Base-by-base conservation (phyloP, 2,797 vertebrate species). In the Rhadinocentrus ornatus region DNA sequence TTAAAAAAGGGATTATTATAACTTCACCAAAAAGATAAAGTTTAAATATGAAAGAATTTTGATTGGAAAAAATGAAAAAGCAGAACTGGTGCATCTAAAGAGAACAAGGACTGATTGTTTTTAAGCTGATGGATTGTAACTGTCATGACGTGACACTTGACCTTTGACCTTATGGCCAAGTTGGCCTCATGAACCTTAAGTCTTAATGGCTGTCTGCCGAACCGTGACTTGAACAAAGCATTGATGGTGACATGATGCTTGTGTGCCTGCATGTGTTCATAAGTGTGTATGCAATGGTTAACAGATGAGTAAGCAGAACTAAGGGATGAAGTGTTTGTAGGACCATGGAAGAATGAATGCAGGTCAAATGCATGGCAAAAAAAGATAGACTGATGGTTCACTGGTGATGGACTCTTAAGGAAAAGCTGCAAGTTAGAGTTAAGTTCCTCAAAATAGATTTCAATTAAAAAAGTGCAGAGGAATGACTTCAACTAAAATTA, bases 121-220 rank as follows among this genome's bases (percentile, higher is more conserved):
- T 83, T 73, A 82, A 84, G 69, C 75, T 66, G 26, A 60, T 79
- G 67, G 77, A 67, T 73, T 48, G 41, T 10, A 29, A 64, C 44
- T 46, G 22, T 83, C 75, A 85, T 84, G 78, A 34, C 46, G 9
- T 87, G 72, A 89, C 85, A 81, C 69, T 63, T 86, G 79, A 83
- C 80, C 82, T 87, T 78, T 90, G 77, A 84, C 77, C 82, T 31
- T 26, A 13, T 69, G 76, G 86, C 84, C 77, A 31, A 6, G 22
- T 31, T 12, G 66, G 54, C 77, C 76, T 67, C n/a, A 59, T 69
- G 59, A 22, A 66, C 66, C 68, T 60, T 55, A 32, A 13, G 69
- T 72, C 68, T 71, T 70, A 84, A 81, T 34, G 62, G 66, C 62
- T 1, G 15, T 66, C 48, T 46, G 12, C 31, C 62, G 67, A 84